phyloP scores from a whole-genome alignment of 2,113 vertebrate genomes.

The Nothocercus julius region DNA sequence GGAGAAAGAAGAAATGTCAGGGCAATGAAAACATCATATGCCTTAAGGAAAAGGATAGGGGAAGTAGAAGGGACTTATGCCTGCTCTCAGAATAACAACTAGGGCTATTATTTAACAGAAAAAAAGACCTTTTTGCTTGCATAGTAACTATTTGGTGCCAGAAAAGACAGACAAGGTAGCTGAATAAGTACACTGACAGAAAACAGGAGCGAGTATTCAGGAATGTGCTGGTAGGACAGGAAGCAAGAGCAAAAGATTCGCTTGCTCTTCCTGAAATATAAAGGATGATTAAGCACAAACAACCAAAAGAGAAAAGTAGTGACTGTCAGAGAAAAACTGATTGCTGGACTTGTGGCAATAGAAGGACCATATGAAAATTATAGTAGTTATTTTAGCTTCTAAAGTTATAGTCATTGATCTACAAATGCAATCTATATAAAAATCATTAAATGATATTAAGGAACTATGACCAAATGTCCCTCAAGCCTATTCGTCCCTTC shows the following conservation, averaged over 20 bases:
- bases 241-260: not conserved
- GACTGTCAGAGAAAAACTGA: not conserved
- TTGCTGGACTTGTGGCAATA: not conserved
- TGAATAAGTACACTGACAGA: not conserved
- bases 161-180: conserved; percentile 29
- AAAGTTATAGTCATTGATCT: not conserved
- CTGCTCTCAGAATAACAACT: conserved; percentile 45
- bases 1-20: conserved; percentile 36
- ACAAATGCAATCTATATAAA: not conserved
- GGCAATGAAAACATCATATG: conserved; percentile 43
- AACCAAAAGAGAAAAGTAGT: conserved; percentile 2
- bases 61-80: not conserved
- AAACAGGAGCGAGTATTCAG: not conserved
- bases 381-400: not conserved
- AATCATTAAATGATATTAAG: not conserved
- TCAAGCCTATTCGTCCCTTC: not conserved
- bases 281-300: conserved; percentile 10
- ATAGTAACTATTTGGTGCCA: conserved; percentile 15
- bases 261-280: conserved; percentile 26
- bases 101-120: conserved; percentile 11
- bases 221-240: not conserved
- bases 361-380: not conserved
- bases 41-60: conserved; percentile 29
- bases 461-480: not conserved
- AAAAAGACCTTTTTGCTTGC: conserved; percentile 41